Percentiles rank a stretch among this genome's conserved stretches.
These are phyloP conservation scores for Thalassophryne amazonica DNA, from an alignment of 2,797 vertebrate species.

Conservation along the genomic window DNA sequence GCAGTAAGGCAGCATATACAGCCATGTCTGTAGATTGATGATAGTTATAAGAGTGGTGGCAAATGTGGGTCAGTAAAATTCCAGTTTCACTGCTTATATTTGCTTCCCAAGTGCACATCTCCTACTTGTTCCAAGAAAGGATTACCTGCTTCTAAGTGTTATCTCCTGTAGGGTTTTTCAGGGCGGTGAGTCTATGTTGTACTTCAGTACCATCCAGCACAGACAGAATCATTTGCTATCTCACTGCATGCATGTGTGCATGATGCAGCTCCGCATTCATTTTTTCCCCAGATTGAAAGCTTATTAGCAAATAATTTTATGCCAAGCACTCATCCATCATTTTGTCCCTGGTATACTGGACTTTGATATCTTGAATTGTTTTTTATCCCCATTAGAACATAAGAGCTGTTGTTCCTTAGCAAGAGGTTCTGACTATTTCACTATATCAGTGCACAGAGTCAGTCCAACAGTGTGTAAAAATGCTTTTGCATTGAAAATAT, in stretches of 20 bases:
- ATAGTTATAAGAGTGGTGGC: slow-evolving; percentile 1
- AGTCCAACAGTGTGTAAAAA: too few species aligned
- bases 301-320: not conserved
- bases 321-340: slow-evolving; percentile 13
- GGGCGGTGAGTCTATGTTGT: too few species aligned
- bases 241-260: too few species aligned
- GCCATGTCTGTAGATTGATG: not conserved
- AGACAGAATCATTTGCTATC: too few species aligned
- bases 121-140: not conserved
- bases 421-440: too few species aligned
- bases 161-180: not conserved
- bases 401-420: not conserved
- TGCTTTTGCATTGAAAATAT: too few species aligned
- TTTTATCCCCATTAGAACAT: not conserved
- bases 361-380: not conserved
- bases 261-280: not conserved
- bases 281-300: not conserved
- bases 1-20: slow-evolving; percentile 9
- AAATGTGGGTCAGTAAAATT: not conserved
- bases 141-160: not conserved
- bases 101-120: not conserved
- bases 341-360: not conserved
- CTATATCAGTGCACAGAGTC: too few species aligned
- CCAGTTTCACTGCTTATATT: not conserved
- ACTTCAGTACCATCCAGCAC: too few species aligned